phyloP scores from a whole-genome alignment of 2,797 vertebrate species.

The Astyanax mexicanus region DNA sequence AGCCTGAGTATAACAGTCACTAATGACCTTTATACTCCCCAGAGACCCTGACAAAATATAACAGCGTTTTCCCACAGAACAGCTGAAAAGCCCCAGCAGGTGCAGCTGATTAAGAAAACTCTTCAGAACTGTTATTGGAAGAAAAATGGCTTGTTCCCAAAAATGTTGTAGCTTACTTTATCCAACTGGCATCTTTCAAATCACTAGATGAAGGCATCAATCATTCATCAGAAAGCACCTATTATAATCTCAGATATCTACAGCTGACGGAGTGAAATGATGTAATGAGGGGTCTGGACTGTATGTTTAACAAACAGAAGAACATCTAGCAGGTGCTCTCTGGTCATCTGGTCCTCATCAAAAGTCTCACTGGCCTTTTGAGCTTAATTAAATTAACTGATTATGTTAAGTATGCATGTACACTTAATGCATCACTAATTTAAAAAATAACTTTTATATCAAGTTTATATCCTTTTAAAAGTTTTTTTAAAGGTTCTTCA shows the following conservation, averaged over 20 bases:
- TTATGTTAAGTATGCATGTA: no score
- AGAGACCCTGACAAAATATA: constrained; percentile 43
- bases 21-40: constrained; percentile 11
- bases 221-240: constrained; percentile 2
- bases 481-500: no score
- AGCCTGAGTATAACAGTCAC: constrained; percentile 10
- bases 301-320: background rate
- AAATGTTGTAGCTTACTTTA: constrained; percentile 12
- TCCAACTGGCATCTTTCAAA: constrained; percentile 34
- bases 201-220: background rate
- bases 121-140: constrained; percentile 9
- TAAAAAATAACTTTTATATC: no score
- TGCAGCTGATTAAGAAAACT: constrained; percentile 33
- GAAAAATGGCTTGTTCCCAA: constrained; percentile 22
- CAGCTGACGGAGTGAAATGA: background rate
- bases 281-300: background rate
- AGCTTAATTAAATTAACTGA: no score
- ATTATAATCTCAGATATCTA: background rate
- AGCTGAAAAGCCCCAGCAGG: constrained; percentile 50
- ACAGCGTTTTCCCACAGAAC: constrained; percentile 54
- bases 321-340: background rate
- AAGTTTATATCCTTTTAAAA: no score
- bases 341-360: background rate
- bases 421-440: no score
- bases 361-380: background rate